These are phyloP conservation scores for Plusia festucae DNA, from an alignment of 2,888 invertebrate species.

Conservation along the genomic window DNA sequence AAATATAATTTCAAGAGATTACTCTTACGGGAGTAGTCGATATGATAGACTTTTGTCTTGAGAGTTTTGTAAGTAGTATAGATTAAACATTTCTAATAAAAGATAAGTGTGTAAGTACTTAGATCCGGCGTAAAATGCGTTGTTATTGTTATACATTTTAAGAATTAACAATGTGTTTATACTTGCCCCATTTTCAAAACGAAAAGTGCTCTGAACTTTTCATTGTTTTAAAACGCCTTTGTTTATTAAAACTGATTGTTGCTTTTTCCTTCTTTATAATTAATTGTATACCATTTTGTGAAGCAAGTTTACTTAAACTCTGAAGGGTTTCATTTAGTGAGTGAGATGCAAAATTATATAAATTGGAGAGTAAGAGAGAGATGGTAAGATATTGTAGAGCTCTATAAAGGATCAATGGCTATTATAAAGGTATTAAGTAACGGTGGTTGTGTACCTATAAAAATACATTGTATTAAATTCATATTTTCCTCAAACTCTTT, in stretches of 20 bases:
- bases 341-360: neutral
- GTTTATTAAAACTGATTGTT: neutral
- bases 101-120: too few relatives aligned
- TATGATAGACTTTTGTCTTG: too few relatives aligned
- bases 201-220: neutral
- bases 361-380: neutral
- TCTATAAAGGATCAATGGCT: too few relatives aligned
- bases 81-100: too few relatives aligned
- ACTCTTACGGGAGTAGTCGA: too few relatives aligned
- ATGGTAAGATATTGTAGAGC: neutral
- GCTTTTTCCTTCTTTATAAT: neutral
- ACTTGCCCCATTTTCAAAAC: neutral
- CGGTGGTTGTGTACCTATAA: too few relatives aligned
- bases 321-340: neutral
- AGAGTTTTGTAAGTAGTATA: too few relatives aligned
- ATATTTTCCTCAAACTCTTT: too few relatives aligned
- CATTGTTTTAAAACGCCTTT: slow-evolving; percentile 1
- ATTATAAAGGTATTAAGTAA: too few relatives aligned
- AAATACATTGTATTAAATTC: too few relatives aligned
- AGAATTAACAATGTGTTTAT: neutral
- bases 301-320: neutral
- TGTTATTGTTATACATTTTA: neutral
- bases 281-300: slow-evolving; percentile 1
- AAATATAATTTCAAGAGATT: too few relatives aligned
- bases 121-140: neutral